phyloP scores from a whole-genome alignment of 1,140 invertebrate genomes.

The Drosophila pseudoananassae region DNA sequence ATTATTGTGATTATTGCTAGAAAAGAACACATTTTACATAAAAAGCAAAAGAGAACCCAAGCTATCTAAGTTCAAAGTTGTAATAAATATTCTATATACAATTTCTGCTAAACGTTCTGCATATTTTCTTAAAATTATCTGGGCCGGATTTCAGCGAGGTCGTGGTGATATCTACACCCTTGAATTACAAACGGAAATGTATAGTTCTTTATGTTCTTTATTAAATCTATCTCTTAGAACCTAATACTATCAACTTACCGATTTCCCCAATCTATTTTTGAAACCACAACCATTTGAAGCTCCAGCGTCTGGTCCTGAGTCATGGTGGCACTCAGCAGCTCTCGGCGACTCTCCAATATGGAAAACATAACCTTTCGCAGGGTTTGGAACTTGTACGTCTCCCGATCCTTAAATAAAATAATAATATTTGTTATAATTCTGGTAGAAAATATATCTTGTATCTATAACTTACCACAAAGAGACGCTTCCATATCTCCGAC shows the following conservation, averaged over 20 bases:
- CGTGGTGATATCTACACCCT: not conserved
- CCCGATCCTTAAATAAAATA: slow-evolving; percentile 88
- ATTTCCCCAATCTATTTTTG: slow-evolving; percentile 98
- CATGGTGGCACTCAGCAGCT: slow-evolving; percentile 93
- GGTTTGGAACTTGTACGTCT: slow-evolving; percentile 92
- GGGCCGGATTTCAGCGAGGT: not conserved
- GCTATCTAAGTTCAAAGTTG: slow-evolving; percentile 78
- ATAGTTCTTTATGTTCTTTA: no score
- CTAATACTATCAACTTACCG: slow-evolving; percentile 87
- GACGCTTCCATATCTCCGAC: slow-evolving; percentile 95
- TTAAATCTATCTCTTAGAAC: not conserved
- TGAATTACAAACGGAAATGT: not conserved
- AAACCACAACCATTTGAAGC: slow-evolving; percentile 93
- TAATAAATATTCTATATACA: slow-evolving; percentile 74
- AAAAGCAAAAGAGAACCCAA: slow-evolving; percentile 68
- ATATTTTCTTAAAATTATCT: not conserved
- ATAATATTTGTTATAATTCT: no score
- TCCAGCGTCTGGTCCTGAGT: slow-evolving; percentile 95
- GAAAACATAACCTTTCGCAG: slow-evolving; percentile 95
- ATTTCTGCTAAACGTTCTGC: slow-evolving; percentile 23
- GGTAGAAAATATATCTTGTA: no score
- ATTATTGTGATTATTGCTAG: slow-evolving; percentile 83
- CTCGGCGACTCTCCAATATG: slow-evolving; percentile 92
- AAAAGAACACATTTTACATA: slow-evolving; percentile 82
- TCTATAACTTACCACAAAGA: slow-evolving; percentile 90